Evolutionary conservation across 2,888 invertebrate genomes (phyloP).

Genomic region (Thereva nobilitata): DNA sequence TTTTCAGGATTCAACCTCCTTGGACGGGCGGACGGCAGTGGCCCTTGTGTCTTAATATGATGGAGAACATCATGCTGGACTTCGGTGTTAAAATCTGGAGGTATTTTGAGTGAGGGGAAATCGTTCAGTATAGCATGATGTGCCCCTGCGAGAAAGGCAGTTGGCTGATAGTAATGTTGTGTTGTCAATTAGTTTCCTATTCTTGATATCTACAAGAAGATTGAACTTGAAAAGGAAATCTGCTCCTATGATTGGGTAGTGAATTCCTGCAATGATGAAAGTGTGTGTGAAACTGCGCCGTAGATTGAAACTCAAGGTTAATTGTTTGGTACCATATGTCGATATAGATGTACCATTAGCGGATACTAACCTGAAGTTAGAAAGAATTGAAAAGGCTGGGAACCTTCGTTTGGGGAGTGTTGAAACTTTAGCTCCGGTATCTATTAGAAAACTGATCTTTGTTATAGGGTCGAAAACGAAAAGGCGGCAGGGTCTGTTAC

Average conservation of each 20-base stretch:
- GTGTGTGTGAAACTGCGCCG: too few relatives aligned
- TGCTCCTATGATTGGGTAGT: not conserved
- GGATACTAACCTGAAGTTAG: not conserved
- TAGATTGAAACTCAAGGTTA: not conserved
- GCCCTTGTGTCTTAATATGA: slow-evolving; percentile 36
- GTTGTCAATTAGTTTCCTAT: not conserved
- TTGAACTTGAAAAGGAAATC: not conserved
- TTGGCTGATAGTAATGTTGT: not conserved
- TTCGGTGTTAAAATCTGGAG: not conserved
- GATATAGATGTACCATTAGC: not conserved
- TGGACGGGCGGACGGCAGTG: slow-evolving; percentile 37
- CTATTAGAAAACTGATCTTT: not conserved
- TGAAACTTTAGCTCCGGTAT: not conserved
- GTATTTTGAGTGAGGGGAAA: not conserved
- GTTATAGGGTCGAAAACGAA: not conserved
- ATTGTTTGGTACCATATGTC: not conserved
- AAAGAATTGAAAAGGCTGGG: fast-evolving
- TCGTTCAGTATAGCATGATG: not conserved
- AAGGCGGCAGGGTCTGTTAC: not conserved
- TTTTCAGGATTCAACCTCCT: slow-evolving; percentile 43
- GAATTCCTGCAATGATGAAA: not conserved
- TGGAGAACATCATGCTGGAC: not conserved
- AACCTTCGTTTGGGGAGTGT: not conserved
- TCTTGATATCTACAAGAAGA: not conserved
- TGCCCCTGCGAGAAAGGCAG: not conserved